phyloP scores from a whole-genome alignment of 2,888 invertebrate species.

The Torymus tubicola region DNA sequence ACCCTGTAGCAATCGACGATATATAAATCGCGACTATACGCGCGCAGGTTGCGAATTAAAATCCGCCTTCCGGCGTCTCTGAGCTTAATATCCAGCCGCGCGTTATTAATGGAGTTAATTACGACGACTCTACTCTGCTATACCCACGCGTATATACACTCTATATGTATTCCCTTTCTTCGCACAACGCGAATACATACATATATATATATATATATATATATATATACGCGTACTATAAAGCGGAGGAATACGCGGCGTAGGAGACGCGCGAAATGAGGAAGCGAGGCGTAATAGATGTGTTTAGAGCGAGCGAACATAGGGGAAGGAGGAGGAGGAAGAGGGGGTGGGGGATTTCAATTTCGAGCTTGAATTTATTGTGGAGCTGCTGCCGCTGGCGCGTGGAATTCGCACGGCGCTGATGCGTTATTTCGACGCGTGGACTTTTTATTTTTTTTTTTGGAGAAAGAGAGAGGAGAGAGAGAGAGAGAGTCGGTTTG shows the following conservation, averaged over 20 bases:
- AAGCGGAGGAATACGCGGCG: neutral
- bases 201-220: neutral
- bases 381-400: neutral
- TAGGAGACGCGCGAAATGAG: constrained; percentile 14
- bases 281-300: constrained; percentile 44
- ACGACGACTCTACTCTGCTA: constrained; percentile 53
- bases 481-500: too few relatives aligned
- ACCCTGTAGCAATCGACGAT: too few relatives aligned
- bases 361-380: constrained; percentile 42
- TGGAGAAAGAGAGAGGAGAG: too few relatives aligned
- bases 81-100: constrained; percentile 57
- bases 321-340: constrained; percentile 1
- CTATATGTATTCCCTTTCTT: neutral
- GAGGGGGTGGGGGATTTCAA: constrained; percentile 41
- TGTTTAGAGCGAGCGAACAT: constrained; percentile 27
- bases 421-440: too few relatives aligned
- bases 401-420: neutral
- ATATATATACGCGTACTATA: neutral
- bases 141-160: neutral
- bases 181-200: neutral
- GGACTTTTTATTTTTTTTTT: too few relatives aligned
- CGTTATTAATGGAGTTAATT: constrained; percentile 64
- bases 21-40: neutral
- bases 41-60: constrained; percentile 20
- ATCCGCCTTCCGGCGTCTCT: neutral